phyloP scores from a whole-genome alignment of 2,888 invertebrate genomes.

The Brachyptera risi region DNA sequence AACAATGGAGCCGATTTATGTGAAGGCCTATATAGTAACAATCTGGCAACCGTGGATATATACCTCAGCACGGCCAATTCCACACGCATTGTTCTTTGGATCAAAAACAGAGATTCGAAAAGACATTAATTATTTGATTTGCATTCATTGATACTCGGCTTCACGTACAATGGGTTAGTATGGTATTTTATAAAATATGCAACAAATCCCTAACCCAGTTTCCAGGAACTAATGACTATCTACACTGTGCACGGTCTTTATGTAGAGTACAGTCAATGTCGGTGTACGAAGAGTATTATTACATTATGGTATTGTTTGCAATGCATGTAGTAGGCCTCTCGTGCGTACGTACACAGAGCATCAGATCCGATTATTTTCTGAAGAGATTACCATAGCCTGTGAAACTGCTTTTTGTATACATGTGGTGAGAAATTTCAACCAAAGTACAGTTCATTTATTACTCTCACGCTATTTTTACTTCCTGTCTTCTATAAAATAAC shows the following conservation, averaged over 20 bases:
- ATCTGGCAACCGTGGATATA: too few relatives aligned
- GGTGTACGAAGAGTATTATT: background rate
- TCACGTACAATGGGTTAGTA: too few relatives aligned
- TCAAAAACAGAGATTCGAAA: too few relatives aligned
- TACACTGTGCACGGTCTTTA: background rate
- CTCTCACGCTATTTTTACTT: background rate
- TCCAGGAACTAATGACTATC: background rate
- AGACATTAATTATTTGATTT: too few relatives aligned
- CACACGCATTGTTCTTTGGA: too few relatives aligned
- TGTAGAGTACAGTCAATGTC: background rate
- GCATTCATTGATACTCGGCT: too few relatives aligned
- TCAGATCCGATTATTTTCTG: background rate
- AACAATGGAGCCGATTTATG: too few relatives aligned
- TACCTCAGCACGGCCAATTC: too few relatives aligned
- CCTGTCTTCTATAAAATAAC: background rate
- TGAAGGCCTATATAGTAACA: too few relatives aligned
- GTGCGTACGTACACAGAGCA: background rate
- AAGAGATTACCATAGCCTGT: background rate
- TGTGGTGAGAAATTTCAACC: background rate
- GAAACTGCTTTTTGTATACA: background rate
- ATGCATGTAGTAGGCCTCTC: background rate
- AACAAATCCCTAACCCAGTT: background rate
- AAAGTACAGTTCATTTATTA: background rate
- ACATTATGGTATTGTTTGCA: conserved; percentile 1
- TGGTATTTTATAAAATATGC: background rate